These are phyloP conservation scores for Bombus waltoni DNA, from an alignment of 1,140 invertebrate genomes.

Conservation along the genomic window DNA sequence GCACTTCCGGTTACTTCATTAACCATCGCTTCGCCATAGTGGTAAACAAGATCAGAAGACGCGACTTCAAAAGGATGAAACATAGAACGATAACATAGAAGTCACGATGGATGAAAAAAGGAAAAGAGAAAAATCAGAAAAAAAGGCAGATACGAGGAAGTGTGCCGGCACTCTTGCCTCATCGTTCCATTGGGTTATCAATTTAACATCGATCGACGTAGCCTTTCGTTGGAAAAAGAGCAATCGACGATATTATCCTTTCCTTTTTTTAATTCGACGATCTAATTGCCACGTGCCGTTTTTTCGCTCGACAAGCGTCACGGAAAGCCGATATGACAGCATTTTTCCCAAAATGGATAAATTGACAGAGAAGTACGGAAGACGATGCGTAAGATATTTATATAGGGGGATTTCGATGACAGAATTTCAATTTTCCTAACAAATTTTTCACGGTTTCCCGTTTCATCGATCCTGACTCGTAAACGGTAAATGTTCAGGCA, in stretches of 20 bases:
- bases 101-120: not conserved
- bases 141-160: not conserved
- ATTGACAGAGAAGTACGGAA: too few relatives aligned
- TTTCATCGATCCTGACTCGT: too few relatives aligned
- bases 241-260: not conserved
- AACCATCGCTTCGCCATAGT: too few relatives aligned
- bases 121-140: not conserved
- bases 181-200: slow-evolving; percentile 10
- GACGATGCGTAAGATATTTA: too few relatives aligned
- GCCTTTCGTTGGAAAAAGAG: not conserved
- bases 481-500: too few relatives aligned
- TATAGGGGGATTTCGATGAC: too few relatives aligned
- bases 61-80: not conserved
- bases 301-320: not conserved
- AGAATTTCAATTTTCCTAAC: too few relatives aligned
- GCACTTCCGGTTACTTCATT: not conserved
- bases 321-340: too few relatives aligned
- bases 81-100: not conserved
- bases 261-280: not conserved
- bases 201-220: not conserved
- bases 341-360: too few relatives aligned
- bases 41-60: not conserved
- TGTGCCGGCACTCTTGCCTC: not conserved
- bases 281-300: not conserved
- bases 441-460: too few relatives aligned